Base-by-base conservation (phyloP, 2,888 invertebrate species). In the Hipparchia sbordonii region DNA sequence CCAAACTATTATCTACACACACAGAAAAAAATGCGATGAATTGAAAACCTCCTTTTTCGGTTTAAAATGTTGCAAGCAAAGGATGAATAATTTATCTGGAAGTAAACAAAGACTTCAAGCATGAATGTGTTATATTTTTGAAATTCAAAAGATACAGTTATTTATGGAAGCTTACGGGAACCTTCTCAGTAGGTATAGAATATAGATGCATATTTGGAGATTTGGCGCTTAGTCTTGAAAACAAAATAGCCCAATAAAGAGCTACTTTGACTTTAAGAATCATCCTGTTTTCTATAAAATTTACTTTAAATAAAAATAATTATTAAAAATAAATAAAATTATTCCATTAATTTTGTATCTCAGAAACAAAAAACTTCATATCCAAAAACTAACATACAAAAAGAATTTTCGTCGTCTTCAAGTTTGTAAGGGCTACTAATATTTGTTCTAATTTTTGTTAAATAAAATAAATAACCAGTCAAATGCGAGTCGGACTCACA, bases 161-260 rank as follows among this genome's bases (percentile, higher is more conserved):
- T 88, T 87, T 83, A 84, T 81, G 80, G 80, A 82, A 86, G 89
- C 89, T 90, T 86, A 85, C 82, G 83, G 83, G 86, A 87, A 89
- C 88, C 88, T 89, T 89, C 88, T 89, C 89, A 86, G 81, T 79
- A 83, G 82, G 88, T 89, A 88, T 87, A 90, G 89, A 91, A 88
- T 89, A 88, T 87, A 90, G 89, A 91, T 48, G 62, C 62, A 65
- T 52, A 65, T 92, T 91, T 87, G 88, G 86, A 90, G 89, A 91
- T 91, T 89, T 90, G 84, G 82, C 81, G 85, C 85, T 87, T 85
- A 84, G 82, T 82, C 80, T 84, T 79, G 80, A 82, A 84, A 82
- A 86, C 83, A 83, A 86, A 87, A 88, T 87, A 85, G 59, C 39
- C 51, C 68, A 68, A 51, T 12, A 68, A 68, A 60, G 48, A 51